Evolutionary conservation across 2,797 vertebrate genomes (phyloP).

Genomic region (Gallinago stenura): DNA sequence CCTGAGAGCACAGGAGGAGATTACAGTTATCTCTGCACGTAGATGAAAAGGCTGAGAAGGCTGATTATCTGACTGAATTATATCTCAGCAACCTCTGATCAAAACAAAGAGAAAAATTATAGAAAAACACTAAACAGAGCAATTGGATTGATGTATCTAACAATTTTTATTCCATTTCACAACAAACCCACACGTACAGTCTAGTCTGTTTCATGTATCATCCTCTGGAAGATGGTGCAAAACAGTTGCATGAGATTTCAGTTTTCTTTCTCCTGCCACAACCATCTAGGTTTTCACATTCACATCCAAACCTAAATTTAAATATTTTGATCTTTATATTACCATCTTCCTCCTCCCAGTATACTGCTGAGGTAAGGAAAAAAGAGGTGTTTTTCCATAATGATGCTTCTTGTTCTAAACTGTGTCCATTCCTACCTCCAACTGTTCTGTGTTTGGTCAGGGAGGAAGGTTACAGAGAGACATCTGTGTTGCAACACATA

Average conservation of each 20-base stretch:
- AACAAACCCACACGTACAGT: not conserved
- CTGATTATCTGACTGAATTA: conserved; percentile 2
- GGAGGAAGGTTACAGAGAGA: not conserved
- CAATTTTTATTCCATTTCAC: not conserved
- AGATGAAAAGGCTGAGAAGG: not conserved
- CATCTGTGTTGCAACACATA: not conserved
- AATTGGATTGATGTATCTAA: not conserved
- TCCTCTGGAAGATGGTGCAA: not conserved
- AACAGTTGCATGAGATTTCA: not conserved
- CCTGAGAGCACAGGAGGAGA: not conserved
- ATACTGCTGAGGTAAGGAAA: not conserved
- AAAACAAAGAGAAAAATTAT: not conserved
- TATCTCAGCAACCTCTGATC: not conserved
- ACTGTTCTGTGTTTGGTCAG: not conserved
- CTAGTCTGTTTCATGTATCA: not conserved
- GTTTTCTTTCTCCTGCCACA: not conserved
- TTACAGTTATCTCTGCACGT: not conserved
- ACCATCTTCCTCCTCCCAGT: not conserved
- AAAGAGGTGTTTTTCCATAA: not conserved
- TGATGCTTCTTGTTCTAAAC: not conserved
- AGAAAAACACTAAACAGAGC: not conserved
- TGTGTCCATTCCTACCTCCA: not conserved
- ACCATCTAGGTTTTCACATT: not conserved
- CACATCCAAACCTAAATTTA: not conserved
- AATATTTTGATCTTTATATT: not conserved